Conservation (phyloP, 2,797 vertebrate genomes). For the Tragopan temminckii region DNA sequence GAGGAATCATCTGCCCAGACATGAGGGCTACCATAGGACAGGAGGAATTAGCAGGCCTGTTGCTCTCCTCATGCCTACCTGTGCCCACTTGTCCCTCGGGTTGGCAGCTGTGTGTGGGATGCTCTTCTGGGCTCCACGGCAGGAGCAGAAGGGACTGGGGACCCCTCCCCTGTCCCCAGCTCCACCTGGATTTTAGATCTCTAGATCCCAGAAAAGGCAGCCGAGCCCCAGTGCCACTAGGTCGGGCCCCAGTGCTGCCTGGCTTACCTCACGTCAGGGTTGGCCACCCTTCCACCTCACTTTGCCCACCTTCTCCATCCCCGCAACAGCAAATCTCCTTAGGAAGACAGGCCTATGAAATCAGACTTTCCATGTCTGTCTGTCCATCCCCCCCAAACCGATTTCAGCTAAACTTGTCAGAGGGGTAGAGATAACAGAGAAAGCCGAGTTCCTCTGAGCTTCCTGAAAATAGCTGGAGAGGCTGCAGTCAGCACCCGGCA, state of each 20-base stretch:
- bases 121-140: background rate
- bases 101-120: background rate
- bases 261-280: background rate
- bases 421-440: background rate
- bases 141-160: background rate
- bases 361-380: slow-evolving; percentile 50
- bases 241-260: background rate
- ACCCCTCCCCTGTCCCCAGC: background rate
- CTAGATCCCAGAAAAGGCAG: background rate
- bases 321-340: slow-evolving; percentile 38
- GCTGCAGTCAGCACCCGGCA: background rate
- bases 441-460: background rate
- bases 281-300: background rate
- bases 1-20: background rate
- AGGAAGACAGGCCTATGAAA: slow-evolving; percentile 49
- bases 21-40: background rate
- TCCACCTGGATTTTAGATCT: background rate
- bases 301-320: background rate
- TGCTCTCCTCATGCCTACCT: background rate
- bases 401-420: background rate
- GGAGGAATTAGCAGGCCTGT: background rate
- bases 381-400: background rate
- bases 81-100: background rate
- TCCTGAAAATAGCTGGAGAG: slow-evolving; percentile 4
- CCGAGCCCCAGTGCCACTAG: background rate